phyloP scores from a whole-genome alignment of 2,888 invertebrate species.

The Gymnoscelis rufifasciata region DNA sequence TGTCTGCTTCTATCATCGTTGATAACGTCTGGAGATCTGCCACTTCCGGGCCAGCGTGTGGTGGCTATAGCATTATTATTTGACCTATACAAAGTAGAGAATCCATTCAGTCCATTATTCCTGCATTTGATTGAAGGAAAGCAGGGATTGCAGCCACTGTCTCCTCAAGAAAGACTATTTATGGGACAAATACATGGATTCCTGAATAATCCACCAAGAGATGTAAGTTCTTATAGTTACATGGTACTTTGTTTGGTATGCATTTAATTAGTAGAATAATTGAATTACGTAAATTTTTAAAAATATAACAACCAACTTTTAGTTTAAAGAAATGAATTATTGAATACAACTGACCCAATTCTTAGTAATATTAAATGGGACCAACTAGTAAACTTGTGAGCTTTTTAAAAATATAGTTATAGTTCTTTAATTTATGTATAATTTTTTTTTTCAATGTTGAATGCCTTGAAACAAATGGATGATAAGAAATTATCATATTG shows the following conservation, averaged over 20 bases:
- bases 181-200: slow-evolving; percentile 85
- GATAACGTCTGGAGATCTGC: slow-evolving; percentile 67
- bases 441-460: no score
- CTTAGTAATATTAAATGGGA: no score
- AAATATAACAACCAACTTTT: neutral
- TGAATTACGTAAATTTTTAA: neutral
- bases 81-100: slow-evolving; percentile 67
- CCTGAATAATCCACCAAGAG: slow-evolving; percentile 82
- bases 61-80: slow-evolving; percentile 65
- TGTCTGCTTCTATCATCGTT: slow-evolving; percentile 67
- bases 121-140: slow-evolving; percentile 66
- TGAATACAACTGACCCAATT: no score
- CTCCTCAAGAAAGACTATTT: slow-evolving; percentile 84
- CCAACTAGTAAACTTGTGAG: no score
- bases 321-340: no score
- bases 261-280: neutral
- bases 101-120: slow-evolving; percentile 66
- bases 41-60: slow-evolving; percentile 67
- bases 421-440: no score
- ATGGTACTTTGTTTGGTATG: no score
- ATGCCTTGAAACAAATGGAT: no score
- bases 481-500: no score
- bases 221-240: slow-evolving; percentile 76
- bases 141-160: slow-evolving; percentile 55
- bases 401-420: no score